Evolutionary conservation across 2,797 vertebrate genomes (phyloP).

Genomic region (Dryobates pubescens): DNA sequence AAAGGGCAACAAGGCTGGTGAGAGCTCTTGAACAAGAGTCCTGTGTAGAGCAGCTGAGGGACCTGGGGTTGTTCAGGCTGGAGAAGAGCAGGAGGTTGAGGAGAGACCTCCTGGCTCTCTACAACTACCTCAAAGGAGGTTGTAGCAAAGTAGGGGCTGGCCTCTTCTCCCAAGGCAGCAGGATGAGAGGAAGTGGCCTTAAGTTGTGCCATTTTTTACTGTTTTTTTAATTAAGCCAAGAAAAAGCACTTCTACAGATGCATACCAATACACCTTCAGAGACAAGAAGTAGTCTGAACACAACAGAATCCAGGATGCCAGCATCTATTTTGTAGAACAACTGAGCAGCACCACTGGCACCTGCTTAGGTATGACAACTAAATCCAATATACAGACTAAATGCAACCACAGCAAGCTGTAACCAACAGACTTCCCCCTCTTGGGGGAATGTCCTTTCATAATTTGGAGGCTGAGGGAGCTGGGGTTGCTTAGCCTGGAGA

Average conservation of each 20-base stretch:
- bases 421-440: not conserved
- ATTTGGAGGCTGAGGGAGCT: not conserved
- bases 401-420: not conserved
- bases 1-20: too few relatives aligned
- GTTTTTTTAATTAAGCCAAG: not conserved
- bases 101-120: too few relatives aligned
- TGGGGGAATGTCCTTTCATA: not conserved
- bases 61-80: too few relatives aligned
- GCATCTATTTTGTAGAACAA: not conserved
- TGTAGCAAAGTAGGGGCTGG: too few relatives aligned
- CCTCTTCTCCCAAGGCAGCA: too few relatives aligned
- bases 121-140: too few relatives aligned
- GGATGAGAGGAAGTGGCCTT: too few relatives aligned
- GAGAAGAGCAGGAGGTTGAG: too few relatives aligned
- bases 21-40: too few relatives aligned
- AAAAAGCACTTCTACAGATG: not conserved
- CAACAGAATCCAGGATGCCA: not conserved
- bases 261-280: not conserved
- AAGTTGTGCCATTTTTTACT: too few relatives aligned
- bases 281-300: not conserved
- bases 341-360: not conserved
- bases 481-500: too few relatives aligned
- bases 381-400: not conserved
- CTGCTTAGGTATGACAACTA: not conserved
- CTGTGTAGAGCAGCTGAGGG: too few relatives aligned